These are phyloP conservation scores for Cheilinus undulatus DNA, from an alignment of 2,113 vertebrate species.

Conservation along the genomic window DNA sequence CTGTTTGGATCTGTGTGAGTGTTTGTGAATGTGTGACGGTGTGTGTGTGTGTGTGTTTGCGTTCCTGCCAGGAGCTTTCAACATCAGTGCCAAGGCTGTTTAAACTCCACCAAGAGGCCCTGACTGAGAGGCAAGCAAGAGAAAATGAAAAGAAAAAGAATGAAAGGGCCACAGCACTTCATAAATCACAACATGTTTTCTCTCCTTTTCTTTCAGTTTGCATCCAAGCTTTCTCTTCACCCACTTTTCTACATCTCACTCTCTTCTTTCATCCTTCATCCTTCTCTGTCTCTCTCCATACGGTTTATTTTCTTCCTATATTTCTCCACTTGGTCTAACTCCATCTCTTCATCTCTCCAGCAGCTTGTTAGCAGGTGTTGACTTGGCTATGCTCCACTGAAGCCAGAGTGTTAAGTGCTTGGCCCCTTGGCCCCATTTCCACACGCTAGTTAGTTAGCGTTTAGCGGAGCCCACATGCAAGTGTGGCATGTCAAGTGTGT, in stretches of 20 bases:
- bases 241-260: constrained; percentile 21
- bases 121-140: constrained; percentile 54
- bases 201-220: constrained; percentile 40
- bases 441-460: constrained; percentile 73
- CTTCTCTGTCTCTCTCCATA: background rate
- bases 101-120: constrained; percentile 63
- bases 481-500: constrained; percentile 63
- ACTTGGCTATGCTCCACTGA: constrained; percentile 73
- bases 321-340: constrained; percentile 15
- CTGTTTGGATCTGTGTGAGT: constrained; percentile 58
- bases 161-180: constrained; percentile 64
- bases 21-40: constrained; percentile 6
- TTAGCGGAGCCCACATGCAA: constrained; percentile 51
- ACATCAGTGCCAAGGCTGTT: constrained; percentile 68
- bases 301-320: background rate
- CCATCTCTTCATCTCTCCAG: constrained; percentile 34
- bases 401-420: constrained; percentile 74
- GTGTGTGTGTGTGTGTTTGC: constrained; percentile 19
- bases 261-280: background rate
- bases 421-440: constrained; percentile 71
- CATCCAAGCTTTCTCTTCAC: constrained; percentile 29
- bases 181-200: constrained; percentile 70
- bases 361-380: constrained; percentile 80
- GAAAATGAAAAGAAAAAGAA: constrained; percentile 40
- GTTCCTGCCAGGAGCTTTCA: constrained; percentile 62